Evolutionary conservation across 2,113 vertebrate species (phyloP).

Genomic region (Brachyistius frenatus): DNA sequence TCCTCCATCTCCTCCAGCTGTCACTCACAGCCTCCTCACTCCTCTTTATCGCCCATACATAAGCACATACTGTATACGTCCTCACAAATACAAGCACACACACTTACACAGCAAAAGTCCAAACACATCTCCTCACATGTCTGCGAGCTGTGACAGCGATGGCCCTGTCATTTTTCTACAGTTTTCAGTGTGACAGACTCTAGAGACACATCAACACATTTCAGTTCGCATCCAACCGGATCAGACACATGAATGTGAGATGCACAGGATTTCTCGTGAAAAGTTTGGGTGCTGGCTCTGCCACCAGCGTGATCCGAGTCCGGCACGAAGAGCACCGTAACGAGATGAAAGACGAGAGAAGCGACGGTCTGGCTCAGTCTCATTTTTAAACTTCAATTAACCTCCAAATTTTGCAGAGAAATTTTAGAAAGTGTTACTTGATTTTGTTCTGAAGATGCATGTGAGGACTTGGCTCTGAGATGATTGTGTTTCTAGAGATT

Average conservation of each 20-base stretch:
- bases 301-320: neutral
- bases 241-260: neutral
- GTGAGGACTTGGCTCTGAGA: neutral
- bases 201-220: neutral
- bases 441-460: neutral
- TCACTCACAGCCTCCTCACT: slow-evolving; percentile 51
- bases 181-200: slow-evolving; percentile 2
- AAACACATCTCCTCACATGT: slow-evolving; percentile 1
- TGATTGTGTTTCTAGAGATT: neutral
- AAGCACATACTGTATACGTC: slow-evolving; percentile 9
- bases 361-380: neutral
- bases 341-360: neutral
- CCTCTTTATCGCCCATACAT: slow-evolving; percentile 41
- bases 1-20: slow-evolving; percentile 43
- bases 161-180: slow-evolving; percentile 14
- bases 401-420: too few species aligned
- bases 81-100: slow-evolving; percentile 21
- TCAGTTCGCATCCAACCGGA: neutral
- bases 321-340: neutral
- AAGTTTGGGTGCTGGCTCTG: neutral
- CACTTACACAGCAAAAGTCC: neutral
- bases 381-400: neutral
- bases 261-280: neutral
- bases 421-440: too few species aligned
- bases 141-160: slow-evolving; percentile 7